Conservation (phyloP, 2,888 invertebrate species). For the Blomia tropicalis region DNA sequence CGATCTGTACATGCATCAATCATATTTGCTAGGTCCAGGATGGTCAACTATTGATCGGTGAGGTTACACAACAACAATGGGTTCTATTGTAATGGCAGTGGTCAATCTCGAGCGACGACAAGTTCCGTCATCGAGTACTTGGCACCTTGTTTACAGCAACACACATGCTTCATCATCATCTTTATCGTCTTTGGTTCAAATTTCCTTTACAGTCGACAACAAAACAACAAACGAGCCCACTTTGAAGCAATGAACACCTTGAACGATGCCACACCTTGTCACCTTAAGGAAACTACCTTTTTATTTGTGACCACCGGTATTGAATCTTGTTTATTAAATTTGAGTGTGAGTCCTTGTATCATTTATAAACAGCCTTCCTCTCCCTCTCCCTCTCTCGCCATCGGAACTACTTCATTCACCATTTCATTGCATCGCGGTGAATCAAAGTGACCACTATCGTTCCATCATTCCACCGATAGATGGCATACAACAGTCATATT, state of each 20-base stretch:
- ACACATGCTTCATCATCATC: not conserved
- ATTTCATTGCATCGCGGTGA: not conserved
- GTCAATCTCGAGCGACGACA: constrained; percentile 6
- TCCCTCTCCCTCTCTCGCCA: not conserved
- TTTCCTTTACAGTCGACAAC: constrained; percentile 8
- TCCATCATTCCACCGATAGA: no score
- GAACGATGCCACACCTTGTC: constrained; percentile 2
- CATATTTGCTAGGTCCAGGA: constrained; percentile 1
- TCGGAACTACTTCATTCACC: not conserved
- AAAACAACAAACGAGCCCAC: constrained; percentile 1
- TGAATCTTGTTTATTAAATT: no score
- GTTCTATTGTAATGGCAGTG: no score
- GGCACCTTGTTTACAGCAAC: no score
- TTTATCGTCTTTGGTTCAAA: not conserved
- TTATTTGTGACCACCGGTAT: no score
- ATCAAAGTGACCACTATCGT: no score
- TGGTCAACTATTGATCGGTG: no score
- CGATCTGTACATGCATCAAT: constrained; percentile 3
- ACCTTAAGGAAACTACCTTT: constrained; percentile 8
- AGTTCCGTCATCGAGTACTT: constrained; percentile 5
- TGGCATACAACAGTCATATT: no score
- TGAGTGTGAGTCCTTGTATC: no score
- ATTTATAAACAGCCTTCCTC: not conserved
- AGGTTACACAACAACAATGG: no score
- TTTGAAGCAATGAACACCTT: not conserved